phyloP scores from a whole-genome alignment of 2,888 invertebrate genomes.

The Ormia ochracea region DNA sequence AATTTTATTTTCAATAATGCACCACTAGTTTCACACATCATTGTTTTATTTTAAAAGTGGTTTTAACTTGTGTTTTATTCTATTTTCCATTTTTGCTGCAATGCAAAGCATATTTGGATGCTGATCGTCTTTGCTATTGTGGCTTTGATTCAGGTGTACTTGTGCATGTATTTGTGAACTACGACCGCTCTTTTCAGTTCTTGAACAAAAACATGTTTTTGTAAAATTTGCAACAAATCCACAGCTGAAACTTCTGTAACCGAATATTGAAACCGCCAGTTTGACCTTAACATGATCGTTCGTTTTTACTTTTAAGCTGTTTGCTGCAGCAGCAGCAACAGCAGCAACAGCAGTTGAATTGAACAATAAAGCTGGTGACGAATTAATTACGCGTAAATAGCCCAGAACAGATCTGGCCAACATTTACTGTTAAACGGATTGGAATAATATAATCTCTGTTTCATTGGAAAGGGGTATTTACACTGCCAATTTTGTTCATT shows the following conservation, averaged over 20 bases:
- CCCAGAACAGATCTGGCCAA: not conserved
- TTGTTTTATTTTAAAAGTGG: not conserved
- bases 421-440: not conserved
- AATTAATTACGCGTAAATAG: conserved; percentile 38
- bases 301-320: not conserved
- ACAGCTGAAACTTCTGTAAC: conserved; percentile 17
- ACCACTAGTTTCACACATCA: not conserved
- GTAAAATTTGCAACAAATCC: not conserved
- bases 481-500: too few species aligned
- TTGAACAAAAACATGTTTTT: conserved; percentile 6
- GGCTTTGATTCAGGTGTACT: not conserved
- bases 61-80: not conserved
- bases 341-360: not conserved
- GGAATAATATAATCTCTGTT: too few species aligned
- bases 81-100: not conserved
- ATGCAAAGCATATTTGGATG: not conserved
- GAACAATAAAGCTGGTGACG: not conserved
- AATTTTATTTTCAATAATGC: not conserved
- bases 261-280: conserved; percentile 30
- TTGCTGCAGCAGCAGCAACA: not conserved
- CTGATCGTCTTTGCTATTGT: not conserved
- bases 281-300: conserved; percentile 42
- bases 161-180: not conserved
- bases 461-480: too few species aligned
- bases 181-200: conserved; percentile 14